Evolutionary conservation across 2,797 vertebrate species (phyloP), one percentile per base, ranked within the genome.

Genomic region (Trachops cirrhosus): DNA sequence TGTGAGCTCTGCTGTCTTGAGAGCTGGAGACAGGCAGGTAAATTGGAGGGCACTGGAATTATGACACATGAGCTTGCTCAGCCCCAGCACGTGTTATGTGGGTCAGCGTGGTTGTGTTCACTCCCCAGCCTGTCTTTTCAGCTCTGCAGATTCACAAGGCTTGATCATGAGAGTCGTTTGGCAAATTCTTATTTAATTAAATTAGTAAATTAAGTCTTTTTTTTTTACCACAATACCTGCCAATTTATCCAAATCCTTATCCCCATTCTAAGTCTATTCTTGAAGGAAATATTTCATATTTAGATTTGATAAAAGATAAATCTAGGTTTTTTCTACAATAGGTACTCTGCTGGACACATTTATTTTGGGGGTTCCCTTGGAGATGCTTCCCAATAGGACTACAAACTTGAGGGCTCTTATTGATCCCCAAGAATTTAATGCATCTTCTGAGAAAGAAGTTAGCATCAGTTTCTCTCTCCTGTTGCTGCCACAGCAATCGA

Each of bases 221-320:
- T 50, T 95, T 50, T 95, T 57, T 62, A 50, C 21, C 62, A 39
- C 16, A 78, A 84, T 46, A 62, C 79, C 91, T 86, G n/a, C 29
- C 54, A 86, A 84, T 93, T 87, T 89, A 73, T 89, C 91, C 64
- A 93, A 78, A 39, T 80, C 18, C n/a, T 59, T 89, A 18, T 90
- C 74, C 22, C 19, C 64, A 91, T 91, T 94, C 10, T 52, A 92
- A 75, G 34, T 89, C 79, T n/a, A 84, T 86, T 83, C 67, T 88
- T 90, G 44, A 90, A 96, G 48, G n/a, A 92, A 91, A 75, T 70
- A 12, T 92, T 62, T 96, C 64, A 54, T 62, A 89, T 94, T 97
- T 95, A 83, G 77, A 50, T 88, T 68, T 75, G 44, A 91, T 82
- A 64, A 89, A 74, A 82, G 92, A 90, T 93, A 95, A 94, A 77